phyloP scores from a whole-genome alignment of 2,888 invertebrate genomes.

The Melieria picta region DNA sequence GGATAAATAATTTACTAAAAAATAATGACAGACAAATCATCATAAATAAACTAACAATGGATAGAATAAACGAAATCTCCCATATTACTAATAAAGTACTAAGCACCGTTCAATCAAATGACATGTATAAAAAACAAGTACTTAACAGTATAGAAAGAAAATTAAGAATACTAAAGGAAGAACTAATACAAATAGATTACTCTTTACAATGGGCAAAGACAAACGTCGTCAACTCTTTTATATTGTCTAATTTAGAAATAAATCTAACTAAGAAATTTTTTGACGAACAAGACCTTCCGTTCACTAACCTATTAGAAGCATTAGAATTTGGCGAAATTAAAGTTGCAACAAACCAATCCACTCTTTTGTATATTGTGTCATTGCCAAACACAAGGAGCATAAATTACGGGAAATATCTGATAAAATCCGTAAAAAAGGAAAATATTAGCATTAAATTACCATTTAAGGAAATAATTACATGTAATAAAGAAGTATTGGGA shows the following conservation, averaged over 20 bases:
- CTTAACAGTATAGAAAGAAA: constrained; percentile 10
- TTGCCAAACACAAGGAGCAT: background rate
- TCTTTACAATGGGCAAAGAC: constrained; percentile 3
- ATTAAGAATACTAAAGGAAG: constrained; percentile 12
- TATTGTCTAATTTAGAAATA: constrained; percentile 8
- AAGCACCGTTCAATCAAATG: constrained; percentile 5
- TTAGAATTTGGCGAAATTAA: constrained; percentile 1
- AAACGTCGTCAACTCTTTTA: constrained; percentile 14
- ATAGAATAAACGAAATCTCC: constrained; percentile 7
- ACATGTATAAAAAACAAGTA: constrained; percentile 11
- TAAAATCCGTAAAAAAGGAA: constrained; percentile 10
- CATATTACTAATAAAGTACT: constrained; percentile 7
- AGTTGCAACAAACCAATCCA: constrained; percentile 1
- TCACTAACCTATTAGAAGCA: background rate
- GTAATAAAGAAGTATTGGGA: background rate
- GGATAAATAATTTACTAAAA: constrained; percentile 23
- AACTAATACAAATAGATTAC: constrained; percentile 2
- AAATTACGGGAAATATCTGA: background rate
- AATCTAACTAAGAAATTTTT: background rate
- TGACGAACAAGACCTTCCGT: too few species aligned
- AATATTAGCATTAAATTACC: background rate
- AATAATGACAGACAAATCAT: constrained; percentile 18
- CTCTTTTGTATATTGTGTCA: background rate
- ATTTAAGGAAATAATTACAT: constrained; percentile 8
- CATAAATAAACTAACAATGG: background rate